Evolutionary conservation across 2,888 invertebrate genomes (phyloP), one percentile per base, ranked within the genome.

Genomic region (Cheilosia vulpina): DNA sequence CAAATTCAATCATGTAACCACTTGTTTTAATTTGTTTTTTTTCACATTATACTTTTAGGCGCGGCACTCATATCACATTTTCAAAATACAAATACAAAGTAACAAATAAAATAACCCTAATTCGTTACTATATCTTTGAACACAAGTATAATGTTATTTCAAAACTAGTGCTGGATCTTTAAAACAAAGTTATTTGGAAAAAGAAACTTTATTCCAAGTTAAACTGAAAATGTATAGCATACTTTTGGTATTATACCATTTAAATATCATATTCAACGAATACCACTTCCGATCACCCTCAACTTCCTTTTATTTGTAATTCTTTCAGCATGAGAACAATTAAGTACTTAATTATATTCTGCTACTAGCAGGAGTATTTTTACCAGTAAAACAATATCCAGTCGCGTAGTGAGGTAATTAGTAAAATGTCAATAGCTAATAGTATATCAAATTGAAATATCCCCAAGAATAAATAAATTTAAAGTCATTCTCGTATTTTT

Each of bases 191-290:
- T 52, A 6, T 50, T 38, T 13, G 2, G 38, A 43, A 66, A 47
- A 11, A 55, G 9, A 43, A 43, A 41, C 7, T 5, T 27, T 13
- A 52, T 21, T 62, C 19, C 43, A 9, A 50, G 17, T 21, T 17
- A 1, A 50, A 34, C 17, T 15, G 9, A 21, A 52, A 52, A 62
- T 65, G 34, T 57, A 17, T 17, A 43, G 57, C 63, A 71, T 71
- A 78, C 41, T 57, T 71, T 71, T 73, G 53, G 62, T 75, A 62
- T 55, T 11, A 24, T 13, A 52, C 31, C 66, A 41, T 47, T 11
- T 68, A 63, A 62, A 21, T 38, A 52, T 45, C 45, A 17, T 63
- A 68, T 6, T 75, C 81, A 81, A 75, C 81, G 81, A 81, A 76
- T 63, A 53, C 45, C 7, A 52, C 60, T 76, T 65, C 53, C 45